Conservation (phyloP, 2,888 invertebrate species). For the Orthosia gothica region DNA sequence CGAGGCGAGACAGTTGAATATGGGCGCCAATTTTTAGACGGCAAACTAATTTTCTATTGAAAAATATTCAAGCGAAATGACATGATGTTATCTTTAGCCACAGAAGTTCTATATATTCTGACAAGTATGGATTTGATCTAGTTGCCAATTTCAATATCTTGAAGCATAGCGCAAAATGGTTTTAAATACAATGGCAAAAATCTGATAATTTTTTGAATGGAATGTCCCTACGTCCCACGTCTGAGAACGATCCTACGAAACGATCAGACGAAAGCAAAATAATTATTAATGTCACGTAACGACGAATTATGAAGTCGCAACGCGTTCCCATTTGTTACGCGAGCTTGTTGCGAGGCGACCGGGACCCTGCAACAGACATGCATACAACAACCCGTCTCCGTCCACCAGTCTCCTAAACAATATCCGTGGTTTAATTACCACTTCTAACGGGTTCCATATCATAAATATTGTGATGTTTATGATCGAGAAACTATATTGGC, state of each 20-base stretch:
- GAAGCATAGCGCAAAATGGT: not conserved
- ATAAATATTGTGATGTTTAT: conserved; percentile 15
- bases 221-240: conserved; percentile 46
- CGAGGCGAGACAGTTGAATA: not conserved
- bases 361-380: conserved; percentile 49
- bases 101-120: not conserved
- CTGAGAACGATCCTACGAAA: conserved; percentile 64
- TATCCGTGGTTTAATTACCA: conserved; percentile 31
- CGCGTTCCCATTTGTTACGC: conserved; percentile 78
- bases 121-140: not conserved
- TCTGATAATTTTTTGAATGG: conserved; percentile 29
- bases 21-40: not conserved
- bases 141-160: not conserved
- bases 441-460: conserved; percentile 12
- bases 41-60: not conserved
- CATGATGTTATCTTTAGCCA: not conserved
- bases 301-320: conserved; percentile 78
- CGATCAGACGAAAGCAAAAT: conserved; percentile 78
- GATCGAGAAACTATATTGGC: not conserved
- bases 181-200: not conserved
- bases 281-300: conserved; percentile 84
- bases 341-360: conserved; percentile 64
- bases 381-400: conserved; percentile 45
- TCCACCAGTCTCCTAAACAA: conserved; percentile 40
- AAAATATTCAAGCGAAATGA: not conserved